Percentiles rank a stretch among this genome's conserved stretches.
These are phyloP conservation scores for Brachypalpus laphriformis DNA, from an alignment of 2,888 invertebrate species.

Conservation along the genomic window DNA sequence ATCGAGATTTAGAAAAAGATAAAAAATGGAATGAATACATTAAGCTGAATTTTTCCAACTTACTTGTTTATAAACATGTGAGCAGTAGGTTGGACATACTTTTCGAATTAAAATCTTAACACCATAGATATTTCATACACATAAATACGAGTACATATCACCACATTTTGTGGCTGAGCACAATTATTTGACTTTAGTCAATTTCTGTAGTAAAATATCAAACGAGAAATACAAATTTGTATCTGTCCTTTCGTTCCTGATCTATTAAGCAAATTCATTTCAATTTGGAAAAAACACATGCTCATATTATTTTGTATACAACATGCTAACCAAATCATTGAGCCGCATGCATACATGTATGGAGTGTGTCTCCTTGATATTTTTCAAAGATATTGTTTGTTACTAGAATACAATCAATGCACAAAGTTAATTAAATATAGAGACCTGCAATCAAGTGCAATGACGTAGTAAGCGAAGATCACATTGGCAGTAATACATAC, in stretches of 20 bases:
- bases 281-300: slow-evolving; percentile 11
- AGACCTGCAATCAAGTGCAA: slow-evolving; percentile 52
- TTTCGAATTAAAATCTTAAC: too few species aligned
- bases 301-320: slow-evolving; percentile 14
- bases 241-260: neutral
- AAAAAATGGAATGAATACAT: too few species aligned
- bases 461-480: slow-evolving; percentile 33
- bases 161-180: too few species aligned
- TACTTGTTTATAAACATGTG: too few species aligned
- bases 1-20: too few species aligned
- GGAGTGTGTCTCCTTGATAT: slow-evolving; percentile 27
- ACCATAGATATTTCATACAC: too few species aligned
- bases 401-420: slow-evolving; percentile 38
- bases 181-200: too few species aligned
- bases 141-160: too few species aligned
- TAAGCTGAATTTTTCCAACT: too few species aligned
- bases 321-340: slow-evolving; percentile 37
- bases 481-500: neutral
- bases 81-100: too few species aligned
- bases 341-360: neutral
- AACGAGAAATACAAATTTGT: neutral
- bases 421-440: slow-evolving; percentile 30
- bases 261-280: slow-evolving; percentile 38
- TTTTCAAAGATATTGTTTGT: slow-evolving; percentile 12
- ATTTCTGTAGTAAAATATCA: neutral